These are phyloP conservation scores for Galerucella pusilla DNA, from an alignment of 2,888 invertebrate genomes.

Conservation along the genomic window DNA sequence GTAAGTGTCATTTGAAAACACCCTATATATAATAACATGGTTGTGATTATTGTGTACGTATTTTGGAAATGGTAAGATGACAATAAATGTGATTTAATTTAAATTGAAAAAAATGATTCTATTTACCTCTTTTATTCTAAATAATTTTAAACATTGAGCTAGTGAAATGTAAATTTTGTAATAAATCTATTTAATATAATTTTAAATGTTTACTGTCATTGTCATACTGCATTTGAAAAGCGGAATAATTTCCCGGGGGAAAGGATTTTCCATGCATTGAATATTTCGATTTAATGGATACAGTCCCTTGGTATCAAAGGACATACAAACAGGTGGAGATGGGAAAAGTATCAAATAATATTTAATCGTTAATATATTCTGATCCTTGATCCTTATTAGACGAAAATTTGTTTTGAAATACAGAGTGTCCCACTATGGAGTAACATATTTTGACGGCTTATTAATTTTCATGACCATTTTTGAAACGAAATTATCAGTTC, in stretches of 20 bases:
- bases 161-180: not conserved
- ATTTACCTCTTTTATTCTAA: not conserved
- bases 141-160: not conserved
- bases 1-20: no score
- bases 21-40: no score
- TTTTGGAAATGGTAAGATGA: no score
- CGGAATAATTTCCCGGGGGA: constrained; percentile 1
- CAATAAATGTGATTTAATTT: no score
- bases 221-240: not conserved
- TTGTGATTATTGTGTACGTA: no score
- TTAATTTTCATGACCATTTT: no score
- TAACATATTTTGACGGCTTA: no score
- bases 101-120: no score
- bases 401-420: no score
- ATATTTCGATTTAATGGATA: constrained; percentile 11
- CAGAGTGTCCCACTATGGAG: no score
- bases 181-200: constrained; percentile 6
- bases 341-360: not conserved
- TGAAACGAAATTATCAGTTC: no score
- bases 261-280: constrained; percentile 8
- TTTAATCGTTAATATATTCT: not conserved
- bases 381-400: not conserved
- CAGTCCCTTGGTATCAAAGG: constrained; percentile 2
- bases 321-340: not conserved
- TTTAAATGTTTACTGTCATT: constrained; percentile 3